Conservation (phyloP, 1,140 invertebrate species). For the Oncopeltus fasciatus region DNA sequence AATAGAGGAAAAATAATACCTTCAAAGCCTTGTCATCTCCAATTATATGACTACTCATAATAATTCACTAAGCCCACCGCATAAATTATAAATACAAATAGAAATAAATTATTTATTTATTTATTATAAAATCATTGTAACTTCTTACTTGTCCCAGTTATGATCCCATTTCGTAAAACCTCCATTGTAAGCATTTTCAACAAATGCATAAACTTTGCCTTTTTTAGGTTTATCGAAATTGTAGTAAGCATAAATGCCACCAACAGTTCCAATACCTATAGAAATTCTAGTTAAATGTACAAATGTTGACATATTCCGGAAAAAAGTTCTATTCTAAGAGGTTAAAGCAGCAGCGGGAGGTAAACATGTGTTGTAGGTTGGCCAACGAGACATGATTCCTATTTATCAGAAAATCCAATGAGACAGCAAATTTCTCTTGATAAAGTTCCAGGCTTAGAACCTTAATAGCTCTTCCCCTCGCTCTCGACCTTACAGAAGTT, state of each 20-base stretch:
- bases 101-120: too few relatives aligned
- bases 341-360: not conserved
- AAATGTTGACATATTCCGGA: not conserved
- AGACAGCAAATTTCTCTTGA: slow-evolving; percentile 3
- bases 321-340: not conserved
- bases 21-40: too few relatives aligned
- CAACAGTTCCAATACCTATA: slow-evolving; percentile 1
- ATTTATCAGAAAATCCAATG: slow-evolving; percentile 3
- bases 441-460: not conserved
- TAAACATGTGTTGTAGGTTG: not conserved
- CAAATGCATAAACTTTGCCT: not conserved
- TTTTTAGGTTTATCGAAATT: not conserved
- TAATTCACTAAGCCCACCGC: too few relatives aligned
- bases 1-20: too few relatives aligned
- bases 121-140: too few relatives aligned
- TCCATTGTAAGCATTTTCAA: not conserved
- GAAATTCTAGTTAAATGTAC: not conserved
- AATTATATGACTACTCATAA: too few relatives aligned
- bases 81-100: too few relatives aligned
- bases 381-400: not conserved
- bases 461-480: not conserved
- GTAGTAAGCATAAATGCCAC: not conserved
- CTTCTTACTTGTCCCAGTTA: slow-evolving; percentile 1
- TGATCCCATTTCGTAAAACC: not conserved
- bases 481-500: not conserved